Percentiles rank a stretch among this genome's conserved stretches.
Conservation (phyloP, 2,113 vertebrate species). For the Oreotragus oreotragus region DNA sequence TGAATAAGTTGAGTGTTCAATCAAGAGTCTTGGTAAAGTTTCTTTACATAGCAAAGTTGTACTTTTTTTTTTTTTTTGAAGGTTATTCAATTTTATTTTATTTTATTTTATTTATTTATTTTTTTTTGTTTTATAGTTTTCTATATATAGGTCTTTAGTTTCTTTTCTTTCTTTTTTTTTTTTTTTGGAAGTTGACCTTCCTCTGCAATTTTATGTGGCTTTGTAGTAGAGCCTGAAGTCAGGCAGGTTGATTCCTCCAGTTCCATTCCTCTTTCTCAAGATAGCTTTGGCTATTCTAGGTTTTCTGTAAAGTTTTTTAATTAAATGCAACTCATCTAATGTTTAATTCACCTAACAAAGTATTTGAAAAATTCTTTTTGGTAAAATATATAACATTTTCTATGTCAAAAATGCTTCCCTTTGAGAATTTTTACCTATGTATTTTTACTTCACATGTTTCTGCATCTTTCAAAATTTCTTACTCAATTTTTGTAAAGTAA, state of each 20-base stretch:
- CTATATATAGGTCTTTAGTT: too few species aligned
- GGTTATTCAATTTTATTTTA: too few species aligned
- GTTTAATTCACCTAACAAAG: neutral
- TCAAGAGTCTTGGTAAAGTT: neutral
- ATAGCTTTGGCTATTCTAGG: too few species aligned
- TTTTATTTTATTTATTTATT: too few species aligned
- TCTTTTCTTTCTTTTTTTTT: too few species aligned
- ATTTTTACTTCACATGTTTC: neutral
- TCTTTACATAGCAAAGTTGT: neutral
- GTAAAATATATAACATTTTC: neutral
- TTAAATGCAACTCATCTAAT: neutral
- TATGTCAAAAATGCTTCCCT: neutral
- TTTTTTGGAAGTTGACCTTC: too few species aligned
- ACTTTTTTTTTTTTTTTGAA: too few species aligned
- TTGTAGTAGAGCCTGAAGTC: too few species aligned
- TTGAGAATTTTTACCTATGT: neutral
- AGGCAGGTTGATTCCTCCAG: too few species aligned
- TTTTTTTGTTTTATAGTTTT: too few species aligned
- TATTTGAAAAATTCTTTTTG: neutral
- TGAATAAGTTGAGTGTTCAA: neutral
- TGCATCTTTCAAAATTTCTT: neutral
- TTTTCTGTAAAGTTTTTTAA: neutral
- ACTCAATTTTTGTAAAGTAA: neutral
- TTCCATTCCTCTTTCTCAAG: too few species aligned
- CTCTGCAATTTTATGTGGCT: too few species aligned